Evolutionary conservation across 64 coral and sea anemone genomes (phyloP).

Genomic region (Actinia tenebrosa): DNA sequence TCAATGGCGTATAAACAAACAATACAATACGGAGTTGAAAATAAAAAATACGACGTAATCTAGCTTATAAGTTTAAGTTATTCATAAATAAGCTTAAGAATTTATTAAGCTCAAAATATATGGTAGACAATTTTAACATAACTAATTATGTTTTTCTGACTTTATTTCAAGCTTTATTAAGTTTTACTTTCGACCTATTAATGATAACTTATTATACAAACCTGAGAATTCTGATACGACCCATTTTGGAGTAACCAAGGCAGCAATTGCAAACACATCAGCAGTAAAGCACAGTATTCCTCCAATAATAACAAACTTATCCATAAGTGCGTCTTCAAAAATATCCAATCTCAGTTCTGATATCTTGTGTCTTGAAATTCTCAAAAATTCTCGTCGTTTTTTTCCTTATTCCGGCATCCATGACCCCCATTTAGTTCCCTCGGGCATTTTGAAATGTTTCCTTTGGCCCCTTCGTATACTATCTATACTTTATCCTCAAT

Average conservation of each 20-base stretch:
- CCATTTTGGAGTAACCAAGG: slow-evolving; percentile 75
- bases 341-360: not conserved
- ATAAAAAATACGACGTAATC: no score
- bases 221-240: slow-evolving; percentile 84
- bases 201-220: no score
- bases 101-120: no score
- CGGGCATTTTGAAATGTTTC: not conserved
- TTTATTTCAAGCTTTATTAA: no score
- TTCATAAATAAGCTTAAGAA: no score
- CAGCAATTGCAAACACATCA: slow-evolving; percentile 82
- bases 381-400: not conserved
- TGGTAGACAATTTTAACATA: no score
- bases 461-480: not conserved
- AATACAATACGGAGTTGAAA: no score
- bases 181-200: no score
- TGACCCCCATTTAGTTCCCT: not conserved
- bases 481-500: not conserved
- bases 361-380: not conserved
- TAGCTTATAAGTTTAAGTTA: no score
- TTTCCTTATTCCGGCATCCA: not conserved
- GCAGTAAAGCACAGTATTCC: slow-evolving; percentile 84
- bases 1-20: no score
- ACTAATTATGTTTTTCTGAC: no score
- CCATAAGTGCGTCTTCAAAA: slow-evolving; percentile 34
- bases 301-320: slow-evolving; percentile 82